These are phyloP conservation scores for Periplaneta americana DNA, from an alignment of 1,140 invertebrate genomes.

Conservation along the genomic window DNA sequence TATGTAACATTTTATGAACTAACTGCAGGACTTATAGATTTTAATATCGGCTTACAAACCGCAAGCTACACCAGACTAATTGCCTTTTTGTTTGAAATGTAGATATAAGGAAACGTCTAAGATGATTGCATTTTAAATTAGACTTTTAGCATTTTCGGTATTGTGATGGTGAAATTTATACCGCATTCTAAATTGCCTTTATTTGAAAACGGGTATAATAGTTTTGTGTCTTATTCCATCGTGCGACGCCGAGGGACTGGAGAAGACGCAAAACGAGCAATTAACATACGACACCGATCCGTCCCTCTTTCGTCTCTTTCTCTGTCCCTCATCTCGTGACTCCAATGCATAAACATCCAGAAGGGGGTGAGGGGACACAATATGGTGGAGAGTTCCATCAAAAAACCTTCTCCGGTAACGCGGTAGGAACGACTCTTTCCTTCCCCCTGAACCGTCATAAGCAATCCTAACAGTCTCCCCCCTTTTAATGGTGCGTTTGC, in stretches of 20 bases:
- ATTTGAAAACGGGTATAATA: too few species aligned
- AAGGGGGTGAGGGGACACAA: background rate
- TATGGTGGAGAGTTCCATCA: background rate
- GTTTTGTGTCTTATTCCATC: background rate
- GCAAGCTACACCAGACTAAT: too few species aligned
- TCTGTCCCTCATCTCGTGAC: background rate
- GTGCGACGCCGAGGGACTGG: background rate
- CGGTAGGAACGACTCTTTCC: background rate
- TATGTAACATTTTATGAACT: too few species aligned
- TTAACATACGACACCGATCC: background rate
- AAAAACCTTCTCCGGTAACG: background rate
- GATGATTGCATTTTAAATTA: too few species aligned
- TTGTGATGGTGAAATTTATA: background rate
- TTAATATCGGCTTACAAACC: too few species aligned
- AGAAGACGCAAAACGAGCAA: background rate
- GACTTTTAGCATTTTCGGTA: too few species aligned
- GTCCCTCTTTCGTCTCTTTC: too few species aligned
- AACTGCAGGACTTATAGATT: too few species aligned
- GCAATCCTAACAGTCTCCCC: background rate
- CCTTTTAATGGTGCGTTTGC: background rate
- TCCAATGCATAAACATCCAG: background rate
- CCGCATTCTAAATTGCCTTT: background rate
- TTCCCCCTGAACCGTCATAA: background rate
- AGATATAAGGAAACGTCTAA: too few species aligned
- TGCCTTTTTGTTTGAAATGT: too few species aligned